Percentiles rank a stretch among this genome's conserved stretches.
These are phyloP conservation scores for Mormyrops attenuatus DNA, from an alignment of 2,797 vertebrate genomes.

Conservation along the genomic window DNA sequence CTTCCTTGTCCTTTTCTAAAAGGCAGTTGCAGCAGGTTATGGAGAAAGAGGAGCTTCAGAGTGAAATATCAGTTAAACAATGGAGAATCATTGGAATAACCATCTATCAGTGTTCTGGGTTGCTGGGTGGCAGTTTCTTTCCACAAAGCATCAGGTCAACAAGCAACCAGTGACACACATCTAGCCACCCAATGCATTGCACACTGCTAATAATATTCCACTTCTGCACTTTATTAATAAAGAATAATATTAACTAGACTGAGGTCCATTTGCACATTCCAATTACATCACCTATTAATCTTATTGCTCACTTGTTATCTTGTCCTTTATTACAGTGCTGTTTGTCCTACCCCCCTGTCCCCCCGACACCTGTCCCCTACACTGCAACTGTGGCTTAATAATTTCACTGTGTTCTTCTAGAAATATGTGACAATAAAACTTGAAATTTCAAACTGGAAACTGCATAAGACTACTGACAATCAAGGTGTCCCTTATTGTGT, in stretches of 20 bases:
- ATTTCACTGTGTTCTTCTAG: neutral
- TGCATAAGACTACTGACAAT: conserved; percentile 56
- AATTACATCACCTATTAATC: neutral
- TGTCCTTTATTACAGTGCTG: neutral
- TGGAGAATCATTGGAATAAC: conserved; percentile 58
- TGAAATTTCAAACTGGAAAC: neutral
- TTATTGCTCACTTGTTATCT: neutral
- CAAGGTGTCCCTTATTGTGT: conserved; percentile 58
- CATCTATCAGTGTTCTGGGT: conserved; percentile 38
- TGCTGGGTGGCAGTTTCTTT: neutral
- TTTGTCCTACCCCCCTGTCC: neutral
- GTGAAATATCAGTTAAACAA: conserved; percentile 61
- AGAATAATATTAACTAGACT: neutral
- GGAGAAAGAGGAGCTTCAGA: neutral
- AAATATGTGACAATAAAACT: neutral
- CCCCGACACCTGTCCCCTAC: neutral
- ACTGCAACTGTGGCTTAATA: neutral
- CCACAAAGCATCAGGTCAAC: neutral
- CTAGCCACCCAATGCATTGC: neutral
- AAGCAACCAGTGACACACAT: neutral
- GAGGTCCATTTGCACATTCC: neutral
- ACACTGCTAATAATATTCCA: neutral
- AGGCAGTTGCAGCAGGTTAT: conserved; percentile 9
- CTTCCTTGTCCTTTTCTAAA: neutral
- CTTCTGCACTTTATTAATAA: neutral